Percentiles rank a stretch among this genome's conserved stretches.
Conservation (phyloP, 2,888 invertebrate genomes). For the Drosophila paranaensis region DNA sequence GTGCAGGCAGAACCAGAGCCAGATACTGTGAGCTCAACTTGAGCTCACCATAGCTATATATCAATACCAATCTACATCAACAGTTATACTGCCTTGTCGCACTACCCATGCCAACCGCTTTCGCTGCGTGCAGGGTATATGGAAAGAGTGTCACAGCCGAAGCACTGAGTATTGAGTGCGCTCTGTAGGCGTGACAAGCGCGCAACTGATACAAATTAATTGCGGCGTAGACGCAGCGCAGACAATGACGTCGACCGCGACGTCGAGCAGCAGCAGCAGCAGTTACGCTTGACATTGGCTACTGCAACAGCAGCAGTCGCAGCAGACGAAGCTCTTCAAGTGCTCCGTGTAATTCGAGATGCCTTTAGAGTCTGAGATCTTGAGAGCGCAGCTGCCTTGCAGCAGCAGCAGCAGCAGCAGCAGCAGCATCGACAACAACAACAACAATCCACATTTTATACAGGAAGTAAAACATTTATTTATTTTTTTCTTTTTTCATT, state of each 20-base stretch:
- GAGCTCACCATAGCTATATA: too few relatives aligned
- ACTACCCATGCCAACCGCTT: background rate
- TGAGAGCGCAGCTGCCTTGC: conserved; percentile 44
- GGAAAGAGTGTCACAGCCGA: background rate
- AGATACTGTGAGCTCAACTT: too few relatives aligned
- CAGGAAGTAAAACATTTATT: conserved; percentile 45
- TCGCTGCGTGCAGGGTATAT: conserved; percentile 1
- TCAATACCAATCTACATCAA: background rate
- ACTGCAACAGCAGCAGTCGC: conserved; percentile 22
- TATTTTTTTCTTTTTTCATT: background rate
- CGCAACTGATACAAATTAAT: conserved; percentile 65
- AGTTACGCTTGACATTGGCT: conserved; percentile 39
- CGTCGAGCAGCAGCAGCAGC: conserved; percentile 15
- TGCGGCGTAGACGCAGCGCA: conserved; percentile 61
- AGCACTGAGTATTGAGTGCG: conserved; percentile 22
- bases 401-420: conserved; percentile 28
- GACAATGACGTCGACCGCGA: conserved; percentile 32
- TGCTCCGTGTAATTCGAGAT: conserved; percentile 49
- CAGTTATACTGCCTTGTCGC: too few relatives aligned
- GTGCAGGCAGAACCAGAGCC: background rate
- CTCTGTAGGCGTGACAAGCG: conserved; percentile 56
- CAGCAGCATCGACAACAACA: conserved; percentile 19
- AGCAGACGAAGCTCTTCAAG: conserved; percentile 49
- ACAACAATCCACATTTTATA: conserved; percentile 29
- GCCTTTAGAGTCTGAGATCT: conserved; percentile 45